Evolutionary conservation across 1,140 invertebrate species (phyloP), one percentile per base, ranked within the genome.

Genomic region (Chrysomallon squamiferum): DNA sequence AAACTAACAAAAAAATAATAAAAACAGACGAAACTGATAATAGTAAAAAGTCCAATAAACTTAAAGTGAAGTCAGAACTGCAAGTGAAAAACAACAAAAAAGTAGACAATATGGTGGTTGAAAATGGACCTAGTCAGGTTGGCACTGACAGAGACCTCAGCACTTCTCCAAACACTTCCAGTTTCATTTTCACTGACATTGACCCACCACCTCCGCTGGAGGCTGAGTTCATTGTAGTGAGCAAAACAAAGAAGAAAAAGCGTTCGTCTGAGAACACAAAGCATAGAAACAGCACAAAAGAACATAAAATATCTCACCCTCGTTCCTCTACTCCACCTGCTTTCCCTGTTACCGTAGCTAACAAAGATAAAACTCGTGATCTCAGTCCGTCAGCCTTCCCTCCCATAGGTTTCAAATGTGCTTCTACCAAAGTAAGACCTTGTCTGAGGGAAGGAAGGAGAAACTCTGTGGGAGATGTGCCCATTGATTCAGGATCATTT

Each of bases 351-450:
- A 64, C 33, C 33, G 56, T 29, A 68, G 49, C 5, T 47, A 62
- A 30, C 22, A 41, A 30, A 13, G 69, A 73, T 20, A 68, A 52
- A 30, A 61, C 54, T 38, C 52, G 73, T 41, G 80, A 79, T 56
- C 69, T 82, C 20, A 82, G 80, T 65, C 78, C 74, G 20, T 79
- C 78, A 25, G 67, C 80, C 27, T 82, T 82, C 54, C 80, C 80
- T 35, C 77, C 69, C 29, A 67, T 82, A 54, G 56, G 50, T 7
- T 25, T 27, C 38, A 27, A 54, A n/a, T 45, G 27, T 29, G 38
- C 13, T 49, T 32, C 30, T 11, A 57, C 57, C 32, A 70, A 71
- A 38, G 47, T 66, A 0, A 54, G 63, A 35, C 54, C 71, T 9
- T 59, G 66, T 43, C 33, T 65, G 35, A 62, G 64, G 33, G 78